Base-by-base conservation (phyloP, 35 echinoderm and acorn worm species). In the Chiridota heheva region DNA sequence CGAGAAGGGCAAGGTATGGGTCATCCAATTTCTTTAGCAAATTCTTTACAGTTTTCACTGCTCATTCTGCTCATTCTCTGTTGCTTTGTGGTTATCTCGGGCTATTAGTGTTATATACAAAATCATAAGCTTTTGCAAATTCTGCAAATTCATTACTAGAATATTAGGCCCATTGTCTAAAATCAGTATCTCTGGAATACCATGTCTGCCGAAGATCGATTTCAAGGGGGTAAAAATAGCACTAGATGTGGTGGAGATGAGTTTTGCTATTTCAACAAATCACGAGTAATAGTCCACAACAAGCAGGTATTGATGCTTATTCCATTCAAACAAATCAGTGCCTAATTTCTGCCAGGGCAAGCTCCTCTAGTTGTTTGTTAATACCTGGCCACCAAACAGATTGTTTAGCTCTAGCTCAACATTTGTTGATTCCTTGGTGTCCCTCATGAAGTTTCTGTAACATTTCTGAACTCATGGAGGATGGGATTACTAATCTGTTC, bases 291-390 rank as follows among this genome's bases (percentile, higher is more conserved):
- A n/a, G n/a, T n/a, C n/a, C n/a, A n/a, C n/a, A 25, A 77, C 41
- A 7, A 87, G 0, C 0, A 87, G n/a, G 57, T 92, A 92, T 34
- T n/a, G 37, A 12, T 43, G 53, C 0, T 70, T 44, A 18, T 87
- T 42, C 58, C 39, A 80, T 22, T 71, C 55, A 53, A 74, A 88
- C 0, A 88, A 36, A 40, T 92, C 77, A 7, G 63, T 26, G 0
- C 76, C 90, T 1, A 92, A 67, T 76, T 90, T 63, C 15, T 47
- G 13, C 81, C 88, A 90, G 43, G 88, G 88, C 77, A 8, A 87
- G 20, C 0, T 43, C 31, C 29, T 42, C 83, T 37, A 92, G 86
- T 26, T 92, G 73, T 44, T 81, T 30, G 20, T 57, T 81, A 49
- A 92, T 87, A 2, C 83, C 33, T n/a, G 83, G 83, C 90, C 90